phyloP scores from a whole-genome alignment of 2,113 vertebrate species.

The Geococcyx californianus region DNA sequence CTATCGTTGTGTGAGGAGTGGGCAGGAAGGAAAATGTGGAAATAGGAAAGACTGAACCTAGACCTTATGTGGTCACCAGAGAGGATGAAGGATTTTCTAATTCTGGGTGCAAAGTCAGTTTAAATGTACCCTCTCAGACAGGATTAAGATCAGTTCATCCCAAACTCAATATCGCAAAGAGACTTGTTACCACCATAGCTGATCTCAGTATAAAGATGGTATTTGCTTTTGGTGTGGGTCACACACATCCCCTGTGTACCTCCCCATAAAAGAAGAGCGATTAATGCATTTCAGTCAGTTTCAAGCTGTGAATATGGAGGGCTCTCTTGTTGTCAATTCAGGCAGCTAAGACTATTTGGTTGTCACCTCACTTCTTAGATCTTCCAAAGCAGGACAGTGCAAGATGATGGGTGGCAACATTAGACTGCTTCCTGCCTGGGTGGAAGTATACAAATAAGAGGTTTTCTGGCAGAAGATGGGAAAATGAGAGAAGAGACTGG shows the following conservation, averaged over 20 bases:
- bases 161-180: not conserved
- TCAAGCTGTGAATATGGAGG: not conserved
- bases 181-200: not conserved
- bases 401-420: not conserved
- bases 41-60: not conserved
- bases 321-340: not conserved
- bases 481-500: not conserved
- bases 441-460: not conserved
- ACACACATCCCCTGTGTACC: not conserved
- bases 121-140: not conserved
- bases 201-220: not conserved
- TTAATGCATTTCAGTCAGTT: not conserved
- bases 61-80: rapidly evolving
- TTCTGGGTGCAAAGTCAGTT: not conserved
- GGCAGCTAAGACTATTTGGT: not conserved
- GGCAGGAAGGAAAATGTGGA: not conserved
- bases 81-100: not conserved
- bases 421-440: not conserved
- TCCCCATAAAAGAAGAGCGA: not conserved
- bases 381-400: not conserved
- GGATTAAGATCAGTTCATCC: not conserved
- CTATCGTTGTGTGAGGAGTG: not conserved
- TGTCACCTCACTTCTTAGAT: not conserved
- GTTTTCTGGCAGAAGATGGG: not conserved
- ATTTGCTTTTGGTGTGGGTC: not conserved